These are phyloP conservation scores for Luscinia luscinia DNA, from an alignment of 2,797 vertebrate species.

Conservation along the genomic window DNA sequence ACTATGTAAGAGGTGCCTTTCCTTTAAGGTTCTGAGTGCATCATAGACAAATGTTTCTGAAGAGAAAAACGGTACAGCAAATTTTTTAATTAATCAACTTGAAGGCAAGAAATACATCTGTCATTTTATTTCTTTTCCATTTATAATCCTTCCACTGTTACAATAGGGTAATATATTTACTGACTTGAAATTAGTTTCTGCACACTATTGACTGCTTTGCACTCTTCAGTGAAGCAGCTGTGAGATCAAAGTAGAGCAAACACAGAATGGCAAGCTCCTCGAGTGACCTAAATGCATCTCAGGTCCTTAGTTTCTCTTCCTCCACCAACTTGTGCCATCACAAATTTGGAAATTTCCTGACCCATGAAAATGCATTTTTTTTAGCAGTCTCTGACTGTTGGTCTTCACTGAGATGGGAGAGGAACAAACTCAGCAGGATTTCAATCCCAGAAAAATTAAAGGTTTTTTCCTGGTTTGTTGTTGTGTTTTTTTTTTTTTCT, in stretches of 20 bases:
- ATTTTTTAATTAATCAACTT: neutral
- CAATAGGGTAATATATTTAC: neutral
- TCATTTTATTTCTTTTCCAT: neutral
- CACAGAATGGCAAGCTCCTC: neutral
- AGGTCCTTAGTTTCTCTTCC: neutral
- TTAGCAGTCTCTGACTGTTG: neutral
- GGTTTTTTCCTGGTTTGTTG: accelerated
- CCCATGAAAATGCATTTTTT: neutral
- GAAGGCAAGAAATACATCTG: neutral
- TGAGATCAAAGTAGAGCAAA: neutral
- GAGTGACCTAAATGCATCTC: neutral
- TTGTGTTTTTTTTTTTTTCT: neutral
- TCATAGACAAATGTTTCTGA: neutral
- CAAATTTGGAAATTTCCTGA: neutral
- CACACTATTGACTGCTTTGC: neutral
- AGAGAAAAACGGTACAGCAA: accelerated
- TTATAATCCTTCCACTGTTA: neutral
- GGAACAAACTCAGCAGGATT: neutral
- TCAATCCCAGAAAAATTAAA: neutral
- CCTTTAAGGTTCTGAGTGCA: neutral
- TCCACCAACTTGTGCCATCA: neutral
- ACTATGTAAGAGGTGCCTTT: accelerated
- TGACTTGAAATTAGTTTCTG: neutral
- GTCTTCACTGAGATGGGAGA: neutral
- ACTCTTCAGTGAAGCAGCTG: neutral